Evolutionary conservation across 2,797 vertebrate species (phyloP).

Genomic region (Platalea minor): DNA sequence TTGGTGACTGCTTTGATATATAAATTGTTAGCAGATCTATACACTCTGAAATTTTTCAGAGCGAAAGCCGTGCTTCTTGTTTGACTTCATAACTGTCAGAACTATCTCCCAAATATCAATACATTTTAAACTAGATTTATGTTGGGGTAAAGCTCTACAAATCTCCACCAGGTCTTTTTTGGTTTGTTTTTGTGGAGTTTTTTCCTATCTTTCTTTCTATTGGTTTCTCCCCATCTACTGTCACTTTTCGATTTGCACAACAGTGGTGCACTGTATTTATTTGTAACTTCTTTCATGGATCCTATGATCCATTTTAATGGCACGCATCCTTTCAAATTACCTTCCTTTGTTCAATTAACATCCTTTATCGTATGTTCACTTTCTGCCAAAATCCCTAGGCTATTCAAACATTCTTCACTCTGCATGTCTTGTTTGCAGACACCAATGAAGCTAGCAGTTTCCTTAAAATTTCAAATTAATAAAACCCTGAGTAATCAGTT

Average conservation of each 20-base stretch:
- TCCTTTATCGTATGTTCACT: background rate
- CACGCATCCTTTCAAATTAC: background rate
- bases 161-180: background rate
- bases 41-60: conserved; percentile 1
- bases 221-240: background rate
- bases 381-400: background rate
- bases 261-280: background rate
- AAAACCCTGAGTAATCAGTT: background rate
- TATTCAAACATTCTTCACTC: background rate
- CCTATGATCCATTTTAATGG: background rate
- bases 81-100: conserved; percentile 9
- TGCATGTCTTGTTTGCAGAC: background rate
- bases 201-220: background rate
- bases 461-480: background rate
- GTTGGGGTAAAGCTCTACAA: background rate
- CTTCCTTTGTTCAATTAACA: background rate
- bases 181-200: background rate
- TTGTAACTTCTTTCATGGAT: background rate
- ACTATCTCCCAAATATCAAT: conserved; percentile 8
- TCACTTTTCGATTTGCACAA: background rate
- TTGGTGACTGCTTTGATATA: conserved; percentile 35
- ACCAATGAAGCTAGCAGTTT: background rate
- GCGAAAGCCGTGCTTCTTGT: background rate
- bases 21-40: conserved; percentile 50
- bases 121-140: background rate